These are phyloP conservation scores for Pterobdella sp. DNA, from an alignment of 2,888 invertebrate species.

Conservation along the genomic window DNA sequence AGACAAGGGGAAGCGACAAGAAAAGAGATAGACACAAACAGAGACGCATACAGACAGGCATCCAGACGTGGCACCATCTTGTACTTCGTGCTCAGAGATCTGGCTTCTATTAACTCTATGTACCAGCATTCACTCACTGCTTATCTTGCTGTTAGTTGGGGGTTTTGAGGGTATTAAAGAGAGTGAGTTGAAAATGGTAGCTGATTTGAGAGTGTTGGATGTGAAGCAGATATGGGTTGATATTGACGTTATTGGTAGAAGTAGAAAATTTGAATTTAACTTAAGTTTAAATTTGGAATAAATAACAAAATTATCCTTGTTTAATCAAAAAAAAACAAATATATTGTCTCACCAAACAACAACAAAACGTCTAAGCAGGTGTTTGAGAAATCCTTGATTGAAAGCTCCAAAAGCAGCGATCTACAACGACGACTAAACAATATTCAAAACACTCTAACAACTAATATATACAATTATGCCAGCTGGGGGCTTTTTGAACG, in stretches of 20 bases:
- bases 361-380: slow-evolving; percentile 54
- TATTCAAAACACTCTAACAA: slow-evolving; percentile 74
- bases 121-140: slow-evolving; percentile 82
- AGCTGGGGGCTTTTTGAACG: slow-evolving; percentile 85
- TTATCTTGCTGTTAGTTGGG: slow-evolving; percentile 64
- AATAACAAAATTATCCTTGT: neutral
- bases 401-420: slow-evolving; percentile 73
- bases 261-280: neutral
- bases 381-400: slow-evolving; percentile 70
- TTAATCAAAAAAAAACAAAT: neutral
- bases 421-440: slow-evolving; percentile 66
- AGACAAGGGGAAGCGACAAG: slow-evolving; percentile 68
- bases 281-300: no score
- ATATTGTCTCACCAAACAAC: neutral
- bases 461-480: slow-evolving; percentile 80
- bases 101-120: slow-evolving; percentile 80
- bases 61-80: slow-evolving; percentile 79
- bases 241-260: neutral
- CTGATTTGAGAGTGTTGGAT: no score
- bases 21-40: slow-evolving; percentile 69
- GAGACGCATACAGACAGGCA: slow-evolving; percentile 76
- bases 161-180: neutral
- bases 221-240: neutral
- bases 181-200: no score
- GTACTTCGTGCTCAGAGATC: slow-evolving; percentile 80